Conservation (phyloP, 2,888 invertebrate species). For the Plagodis dolabraria region DNA sequence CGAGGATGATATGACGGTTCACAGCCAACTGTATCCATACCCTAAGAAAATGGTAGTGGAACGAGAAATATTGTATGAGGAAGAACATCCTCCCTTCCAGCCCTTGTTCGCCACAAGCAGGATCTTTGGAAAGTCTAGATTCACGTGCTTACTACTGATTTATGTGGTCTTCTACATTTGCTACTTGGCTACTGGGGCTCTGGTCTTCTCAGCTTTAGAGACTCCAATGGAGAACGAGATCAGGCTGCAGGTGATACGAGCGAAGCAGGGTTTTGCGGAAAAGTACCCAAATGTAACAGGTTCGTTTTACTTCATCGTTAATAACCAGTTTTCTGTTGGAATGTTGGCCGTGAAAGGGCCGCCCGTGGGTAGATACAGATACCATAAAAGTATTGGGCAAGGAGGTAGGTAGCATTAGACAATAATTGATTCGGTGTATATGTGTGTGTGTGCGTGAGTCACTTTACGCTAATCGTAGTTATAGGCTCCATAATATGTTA, state of each 20-base stretch:
- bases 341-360: constrained; percentile 20
- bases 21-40: constrained; percentile 74
- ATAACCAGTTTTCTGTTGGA: constrained; percentile 14
- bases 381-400: constrained; percentile 4
- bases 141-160: constrained; percentile 79
- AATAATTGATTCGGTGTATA: too few relatives aligned
- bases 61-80: constrained; percentile 74
- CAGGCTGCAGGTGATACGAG: constrained; percentile 75
- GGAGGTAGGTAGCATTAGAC: neutral
- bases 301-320: constrained; percentile 54
- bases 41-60: constrained; percentile 74
- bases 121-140: constrained; percentile 82
- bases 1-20: constrained; percentile 78
- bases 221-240: constrained; percentile 85
- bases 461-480: too few relatives aligned
- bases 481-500: too few relatives aligned
- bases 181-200: constrained; percentile 87
- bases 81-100: constrained; percentile 74
- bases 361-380: constrained; percentile 9
- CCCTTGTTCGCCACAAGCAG: constrained; percentile 70
- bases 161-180: constrained; percentile 85
- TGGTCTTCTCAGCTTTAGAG: constrained; percentile 88
- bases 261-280: constrained; percentile 82
- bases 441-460: too few relatives aligned
- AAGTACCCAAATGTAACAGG: constrained; percentile 87